phyloP scores from a whole-genome alignment of 2,113 vertebrate genomes.

The Malurus melanocephalus region DNA sequence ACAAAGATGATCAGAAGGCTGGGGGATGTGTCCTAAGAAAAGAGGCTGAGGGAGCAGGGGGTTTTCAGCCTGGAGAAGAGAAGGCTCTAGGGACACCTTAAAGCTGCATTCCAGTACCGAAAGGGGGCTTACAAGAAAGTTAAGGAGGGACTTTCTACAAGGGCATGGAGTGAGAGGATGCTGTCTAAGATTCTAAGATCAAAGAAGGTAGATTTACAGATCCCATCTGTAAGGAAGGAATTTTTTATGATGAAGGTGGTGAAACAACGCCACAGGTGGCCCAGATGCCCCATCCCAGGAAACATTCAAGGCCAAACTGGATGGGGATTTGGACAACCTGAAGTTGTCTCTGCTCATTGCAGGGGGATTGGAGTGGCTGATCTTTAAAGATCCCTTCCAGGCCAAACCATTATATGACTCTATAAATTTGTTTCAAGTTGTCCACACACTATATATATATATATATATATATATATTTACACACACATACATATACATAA shows the following conservation, averaged over 20 bases:
- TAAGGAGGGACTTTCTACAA: not conserved
- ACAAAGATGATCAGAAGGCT: not conserved
- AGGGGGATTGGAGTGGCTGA: not conserved
- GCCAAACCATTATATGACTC: not conserved
- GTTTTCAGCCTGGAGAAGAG: not conserved
- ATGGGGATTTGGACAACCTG: not conserved
- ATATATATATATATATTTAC: not conserved
- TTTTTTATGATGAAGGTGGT: not conserved
- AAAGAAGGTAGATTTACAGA: not conserved
- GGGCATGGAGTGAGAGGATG: not conserved
- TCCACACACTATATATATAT: not conserved
- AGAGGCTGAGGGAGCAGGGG: not conserved
- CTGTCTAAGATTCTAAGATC: not conserved
- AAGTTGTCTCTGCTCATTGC: not conserved
- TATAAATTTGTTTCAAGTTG: not conserved
- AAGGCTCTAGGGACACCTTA: not conserved
- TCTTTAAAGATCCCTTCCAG: not conserved
- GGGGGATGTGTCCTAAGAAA: not conserved
- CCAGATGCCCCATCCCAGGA: not conserved
- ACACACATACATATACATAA: not conserved
- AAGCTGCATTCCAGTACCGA: fast-evolving
- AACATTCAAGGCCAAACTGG: not conserved
- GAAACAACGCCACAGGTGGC: not conserved
- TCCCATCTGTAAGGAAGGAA: not conserved
- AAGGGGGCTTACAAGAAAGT: not conserved